Evolutionary conservation across 2,797 vertebrate species (phyloP), one percentile per base, ranked within the genome.

Genomic region (Alectoris magna): DNA sequence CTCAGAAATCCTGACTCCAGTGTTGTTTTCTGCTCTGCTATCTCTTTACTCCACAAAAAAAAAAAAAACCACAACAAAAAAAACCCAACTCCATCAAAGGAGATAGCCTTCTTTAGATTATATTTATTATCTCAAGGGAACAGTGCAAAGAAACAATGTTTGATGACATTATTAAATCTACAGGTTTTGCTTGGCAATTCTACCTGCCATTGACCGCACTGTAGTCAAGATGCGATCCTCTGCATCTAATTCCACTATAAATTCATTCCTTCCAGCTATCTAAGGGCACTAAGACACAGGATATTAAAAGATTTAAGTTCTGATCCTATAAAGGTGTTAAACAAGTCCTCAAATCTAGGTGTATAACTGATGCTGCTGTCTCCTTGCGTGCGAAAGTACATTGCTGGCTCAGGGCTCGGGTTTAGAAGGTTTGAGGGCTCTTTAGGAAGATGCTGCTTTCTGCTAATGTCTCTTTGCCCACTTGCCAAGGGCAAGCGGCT

Each of bases 231-330:
- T 79, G 85, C 23, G 77, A 84, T 72, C 85, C 85, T 90, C 70
- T 62, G 80, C 87, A 48, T 86, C 91, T 90, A 73, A 92, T 88
- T 95, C 85, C 83, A 34, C 80, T 86, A 62, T 87, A 90, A 93
- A 93, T 96, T 91, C 78, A 71, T 92, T 80, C 85, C 91, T 92
- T 94, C 91, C 93, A 95, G 91, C 96, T 73, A 82, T 90, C 94
- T 94, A 90, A 90, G 70, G 91, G 87, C 91, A 94, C 92, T 94
- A 79, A 90, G 85, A 87, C 84, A 91, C 92, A 95, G 93, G 94
- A 94, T 95, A 95, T 96, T 94, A 96, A 95, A 95, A 96, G 94
- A 94, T 95, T 73, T 76, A 9, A 27, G 77, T 48, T 66, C 80
- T 77, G 92, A 95, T 96, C 62, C 91, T 84, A 29, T 86, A 83